Evolutionary conservation across 2,113 vertebrate genomes (phyloP), one percentile per base, ranked within the genome.

Genomic region (Embiotoca jacksoni): DNA sequence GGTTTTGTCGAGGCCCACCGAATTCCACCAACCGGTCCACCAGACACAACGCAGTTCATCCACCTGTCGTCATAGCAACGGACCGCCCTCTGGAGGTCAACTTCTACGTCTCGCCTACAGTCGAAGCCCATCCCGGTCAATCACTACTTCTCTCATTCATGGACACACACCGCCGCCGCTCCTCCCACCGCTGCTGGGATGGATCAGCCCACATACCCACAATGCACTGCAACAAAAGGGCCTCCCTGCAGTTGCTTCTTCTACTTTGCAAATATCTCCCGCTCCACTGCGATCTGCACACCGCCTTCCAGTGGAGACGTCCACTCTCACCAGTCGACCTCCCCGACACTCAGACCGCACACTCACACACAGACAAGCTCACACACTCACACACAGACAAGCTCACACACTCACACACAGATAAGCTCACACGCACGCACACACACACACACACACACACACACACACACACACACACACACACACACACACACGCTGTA

Each of bases 401-500:
- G 52, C 65, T 52, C 50, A 53, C 23, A 23, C 23, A 23, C 23
- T 1, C 23, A 59, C 49, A 44, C 7, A 50, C 49, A 84, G n/a
- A n/a, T n/a, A n/a, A n/a, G n/a, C n/a, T n/a, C 61, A 59, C n/a
- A 73, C 52, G 52, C 65, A 57, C 50, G 44, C 23, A 23, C 23
- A 23, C 23, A 23, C 23, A 59, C 49, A 44, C 7, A 50, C 49
- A 84, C 63, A 66, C 44, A 30, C 53, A 82, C 31, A 74, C 30
- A 76, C 50, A 10, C 69, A 63, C 60, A 61, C 5, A 6, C 53
- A 49, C 37, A 62, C 41, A 41, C 61, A 73, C 8, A 62, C 71
- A 75, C 66, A 49, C 36, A 47, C 49, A 64, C 32, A 72, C 47
- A 65, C 44, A 65, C 47, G 5, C 61, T 93, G 92, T 93, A 93